Base-by-base conservation (phyloP, 2,113 vertebrate species). In the Etheostoma spectabile region DNA sequence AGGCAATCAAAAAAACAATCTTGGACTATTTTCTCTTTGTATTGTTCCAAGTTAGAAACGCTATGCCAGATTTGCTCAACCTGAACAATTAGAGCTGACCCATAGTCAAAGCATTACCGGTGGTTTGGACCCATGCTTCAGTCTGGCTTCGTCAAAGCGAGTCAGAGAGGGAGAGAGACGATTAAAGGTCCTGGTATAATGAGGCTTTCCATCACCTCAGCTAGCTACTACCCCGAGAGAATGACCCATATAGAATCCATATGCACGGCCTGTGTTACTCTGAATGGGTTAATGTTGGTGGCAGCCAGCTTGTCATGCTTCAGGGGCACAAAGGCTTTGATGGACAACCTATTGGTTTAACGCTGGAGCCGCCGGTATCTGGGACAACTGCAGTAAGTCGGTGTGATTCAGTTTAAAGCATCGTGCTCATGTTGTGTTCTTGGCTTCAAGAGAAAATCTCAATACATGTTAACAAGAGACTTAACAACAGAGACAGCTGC, bases 71-170 rank as follows among this genome's bases (percentile, higher is more conserved):
- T 73, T 77, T 61, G 19, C 45, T 88, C 86, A 89, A 78, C 88
- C 80, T 56, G 66, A 83, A 89, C 83, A 87, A 84, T 91, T 87
- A 91, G 78, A 88, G 74, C 48, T 80, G 89, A 93, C 82, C 92
- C 64, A 0, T 12, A 60, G 22, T 78, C 49, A 5, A 35, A 78
- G 80, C 66, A 22, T 84, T 74, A 49, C 72, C 45, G 51, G 72
- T n/a, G 83, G 83, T 85, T 85, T 89, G 86, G 88, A 80, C 35
- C 22, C 3, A 3, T 35, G 74, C 55, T 69, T 49, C 38, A 53
- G 62, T 56, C 68, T 45, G 60, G 69, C 63, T 77, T 74, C 75
- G 70, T 77, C 75, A 45, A 35, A 7, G 69, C 6, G 13, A 56
- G 45, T 48, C 55, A 62, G 6, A 22, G 30, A 42, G 42, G 13